A percentile compares a stretch with the other conserved stretches of the same genome.
Conservation (phyloP, 2,888 invertebrate genomes). For the Protonemura montana region DNA sequence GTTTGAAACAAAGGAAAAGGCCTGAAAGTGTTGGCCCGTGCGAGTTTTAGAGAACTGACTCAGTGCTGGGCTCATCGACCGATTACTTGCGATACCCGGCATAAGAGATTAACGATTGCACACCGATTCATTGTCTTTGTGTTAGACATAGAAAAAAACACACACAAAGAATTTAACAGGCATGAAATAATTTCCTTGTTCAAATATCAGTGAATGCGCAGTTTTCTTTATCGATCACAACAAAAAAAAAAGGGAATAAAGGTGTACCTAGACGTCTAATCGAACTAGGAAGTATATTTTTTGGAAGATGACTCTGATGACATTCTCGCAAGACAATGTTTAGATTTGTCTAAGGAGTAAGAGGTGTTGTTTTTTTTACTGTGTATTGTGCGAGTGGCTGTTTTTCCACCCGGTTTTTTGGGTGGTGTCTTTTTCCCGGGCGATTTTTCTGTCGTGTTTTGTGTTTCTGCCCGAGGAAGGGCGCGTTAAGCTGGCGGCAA, state of each 20-base stretch:
- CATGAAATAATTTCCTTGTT: background rate
- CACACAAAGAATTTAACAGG: background rate
- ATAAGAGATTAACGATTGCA: constrained; percentile 3
- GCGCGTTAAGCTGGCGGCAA: constrained; percentile 16
- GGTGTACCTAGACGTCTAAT: background rate
- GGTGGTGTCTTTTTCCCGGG: background rate
- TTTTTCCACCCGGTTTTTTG: background rate
- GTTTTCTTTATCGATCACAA: background rate
- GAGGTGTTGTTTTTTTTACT: background rate
- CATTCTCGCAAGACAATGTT: background rate
- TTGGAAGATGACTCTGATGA: background rate
- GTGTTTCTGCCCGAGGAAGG: background rate
- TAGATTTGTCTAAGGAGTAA: background rate
- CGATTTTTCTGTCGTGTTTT: background rate
- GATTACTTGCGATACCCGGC: background rate
- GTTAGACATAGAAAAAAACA: background rate
- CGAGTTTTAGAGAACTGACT: background rate
- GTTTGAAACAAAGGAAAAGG: background rate
- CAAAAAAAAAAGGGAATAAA: background rate
- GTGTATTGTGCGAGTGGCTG: background rate
- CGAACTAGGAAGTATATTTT: background rate
- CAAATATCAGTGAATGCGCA: background rate
- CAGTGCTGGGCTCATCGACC: background rate
- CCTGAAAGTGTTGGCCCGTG: background rate
- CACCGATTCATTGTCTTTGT: background rate